These are phyloP conservation scores for Oscheius myriophilus DNA, from an alignment of 2,888 invertebrate genomes.

Conservation along the genomic window DNA sequence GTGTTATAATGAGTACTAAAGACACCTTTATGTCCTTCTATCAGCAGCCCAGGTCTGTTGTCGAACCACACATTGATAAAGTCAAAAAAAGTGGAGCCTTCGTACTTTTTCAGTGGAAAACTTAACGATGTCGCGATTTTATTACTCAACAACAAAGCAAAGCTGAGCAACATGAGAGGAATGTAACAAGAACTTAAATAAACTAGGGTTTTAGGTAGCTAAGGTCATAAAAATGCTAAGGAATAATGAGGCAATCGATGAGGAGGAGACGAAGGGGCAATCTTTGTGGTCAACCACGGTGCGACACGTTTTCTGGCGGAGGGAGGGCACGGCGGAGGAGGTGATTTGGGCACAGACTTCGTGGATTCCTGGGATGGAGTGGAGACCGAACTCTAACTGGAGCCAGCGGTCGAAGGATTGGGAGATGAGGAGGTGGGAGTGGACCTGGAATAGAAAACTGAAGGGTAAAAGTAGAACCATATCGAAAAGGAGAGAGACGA, in stretches of 20 bases:
- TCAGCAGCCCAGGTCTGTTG: too few species aligned
- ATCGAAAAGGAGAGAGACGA: not conserved
- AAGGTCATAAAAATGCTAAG: not conserved
- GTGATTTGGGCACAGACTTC: conserved; percentile 35
- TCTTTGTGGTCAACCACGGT: conserved; percentile 19
- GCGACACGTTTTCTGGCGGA: conserved; percentile 21
- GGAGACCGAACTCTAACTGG: conserved; percentile 45
- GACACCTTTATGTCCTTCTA: conserved; percentile 9
- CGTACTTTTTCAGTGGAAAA: not conserved
- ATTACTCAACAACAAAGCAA: conserved; percentile 11
- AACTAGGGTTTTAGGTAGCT: not conserved
- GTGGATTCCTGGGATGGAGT: conserved; percentile 41
- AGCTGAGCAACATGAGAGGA: not conserved
- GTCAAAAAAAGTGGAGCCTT: not conserved
- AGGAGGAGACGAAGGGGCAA: conserved; percentile 18
- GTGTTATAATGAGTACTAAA: not conserved
- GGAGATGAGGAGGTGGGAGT: conserved; percentile 5
- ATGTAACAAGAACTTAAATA: not conserved
- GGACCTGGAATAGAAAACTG: conserved; percentile 9
- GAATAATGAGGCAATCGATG: not conserved
- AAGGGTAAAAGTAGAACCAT: not conserved
- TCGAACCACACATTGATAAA: conserved; percentile 7
- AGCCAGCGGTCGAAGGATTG: conserved; percentile 46
- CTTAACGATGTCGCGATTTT: not conserved
- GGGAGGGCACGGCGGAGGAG: conserved; percentile 11